Evolutionary conservation across 2,113 vertebrate genomes (phyloP), one percentile per base, ranked within the genome.

Genomic region (Hymenochirus boettgeri): DNA sequence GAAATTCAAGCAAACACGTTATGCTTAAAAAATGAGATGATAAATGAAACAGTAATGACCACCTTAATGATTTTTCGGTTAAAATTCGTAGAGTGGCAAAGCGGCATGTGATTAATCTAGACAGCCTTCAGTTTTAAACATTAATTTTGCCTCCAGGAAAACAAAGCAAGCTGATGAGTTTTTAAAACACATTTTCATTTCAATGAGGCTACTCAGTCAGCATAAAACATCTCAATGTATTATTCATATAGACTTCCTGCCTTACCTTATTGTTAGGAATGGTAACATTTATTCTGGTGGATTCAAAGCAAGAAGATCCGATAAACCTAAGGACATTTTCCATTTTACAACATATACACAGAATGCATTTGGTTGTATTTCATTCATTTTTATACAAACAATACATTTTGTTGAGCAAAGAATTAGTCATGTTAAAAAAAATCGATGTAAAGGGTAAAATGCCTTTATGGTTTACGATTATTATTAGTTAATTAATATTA

Each of bases 161-260:
- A 58, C 55, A 66, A 66, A 66, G 46, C 64, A 26, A 22, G 56
- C 31, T 67, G 64, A 59, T 67, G 56, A 67, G 64, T 58, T 67
- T 67, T 58, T 51, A 27, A 58, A 66, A 66, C 10, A 51, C 56
- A 53, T 69, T 69, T 60, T 60, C 47, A 60, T 60, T 60, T 60
- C 31, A 69, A 51, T 60, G 47, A 60, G 47, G 48, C 48, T 69
- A 60, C 47, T 60, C 47, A 23, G 73, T 61, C 65, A 74, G 69
- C 76, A 71, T 75, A 76, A 79, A 80, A 79, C 76, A 75, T 69
- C 72, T 74, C 59, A 71, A 76, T 83, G 74, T 78, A 79, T 77
- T 76, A 79, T 78, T 71, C 69, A 79, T 76, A 74, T 42, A 46
- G n/a, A 61, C 71, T 57, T 15, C 18, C 47, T 74, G 35, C 65